Conservation (phyloP, 2,113 vertebrate species). For the Megalops atlanticus region DNA sequence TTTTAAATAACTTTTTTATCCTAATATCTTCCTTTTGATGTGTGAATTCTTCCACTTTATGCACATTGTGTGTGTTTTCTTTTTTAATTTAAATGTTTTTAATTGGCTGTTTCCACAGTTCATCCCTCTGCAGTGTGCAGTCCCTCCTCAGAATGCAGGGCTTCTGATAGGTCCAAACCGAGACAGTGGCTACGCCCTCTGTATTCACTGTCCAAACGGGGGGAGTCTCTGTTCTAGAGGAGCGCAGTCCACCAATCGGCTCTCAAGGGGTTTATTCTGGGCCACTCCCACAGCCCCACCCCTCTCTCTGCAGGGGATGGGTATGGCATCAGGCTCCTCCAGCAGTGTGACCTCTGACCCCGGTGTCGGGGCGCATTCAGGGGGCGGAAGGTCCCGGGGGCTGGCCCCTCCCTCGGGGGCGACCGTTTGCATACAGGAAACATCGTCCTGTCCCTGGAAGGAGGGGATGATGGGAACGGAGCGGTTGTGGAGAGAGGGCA, state of each 20-base stretch:
- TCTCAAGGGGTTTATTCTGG: constrained; percentile 7
- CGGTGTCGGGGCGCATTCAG: background rate
- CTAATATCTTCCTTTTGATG: constrained; percentile 71
- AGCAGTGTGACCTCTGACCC: constrained; percentile 52
- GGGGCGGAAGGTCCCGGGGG: background rate
- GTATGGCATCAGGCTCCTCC: constrained; percentile 55
- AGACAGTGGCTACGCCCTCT: background rate
- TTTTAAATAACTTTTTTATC: constrained; percentile 75
- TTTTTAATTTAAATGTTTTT: constrained; percentile 83
- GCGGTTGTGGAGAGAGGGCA: constrained; percentile 63
- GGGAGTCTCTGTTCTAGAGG: constrained; percentile 24
- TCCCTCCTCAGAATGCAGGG: too few relatives aligned
- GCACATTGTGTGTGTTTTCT: constrained; percentile 77
- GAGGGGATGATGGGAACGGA: constrained; percentile 77
- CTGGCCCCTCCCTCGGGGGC: constrained; percentile 51
- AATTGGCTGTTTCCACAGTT: constrained; percentile 68
- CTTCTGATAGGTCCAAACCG: constrained; percentile 61
- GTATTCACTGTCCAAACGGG: constrained; percentile 25
- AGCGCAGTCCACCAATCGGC: background rate
- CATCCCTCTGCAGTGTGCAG: too few relatives aligned
- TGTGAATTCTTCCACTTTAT: constrained; percentile 40
- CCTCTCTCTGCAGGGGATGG: constrained; percentile 9
- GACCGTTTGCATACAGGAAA: constrained; percentile 70
- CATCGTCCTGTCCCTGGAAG: constrained; percentile 75
- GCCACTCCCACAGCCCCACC: constrained; percentile 11